Evolutionary conservation across 2,797 vertebrate genomes (phyloP).

Genomic region (Paratrypauchen microcephalus): DNA sequence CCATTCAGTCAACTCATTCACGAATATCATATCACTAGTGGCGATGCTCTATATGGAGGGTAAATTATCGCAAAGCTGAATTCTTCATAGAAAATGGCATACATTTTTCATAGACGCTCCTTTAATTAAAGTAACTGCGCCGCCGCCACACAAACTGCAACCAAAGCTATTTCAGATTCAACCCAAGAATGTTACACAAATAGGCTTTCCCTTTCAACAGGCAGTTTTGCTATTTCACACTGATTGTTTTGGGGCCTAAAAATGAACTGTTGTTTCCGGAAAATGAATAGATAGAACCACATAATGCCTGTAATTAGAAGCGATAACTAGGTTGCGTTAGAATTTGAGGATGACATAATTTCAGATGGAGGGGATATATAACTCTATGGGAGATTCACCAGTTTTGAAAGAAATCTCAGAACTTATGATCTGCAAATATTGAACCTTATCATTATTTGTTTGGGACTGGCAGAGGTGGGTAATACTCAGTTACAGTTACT

Average conservation of each 20-base stretch:
- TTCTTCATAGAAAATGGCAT: background rate
- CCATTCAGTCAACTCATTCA: too few species aligned
- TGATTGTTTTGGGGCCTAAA: constrained; percentile 3
- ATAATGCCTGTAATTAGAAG: constrained; percentile 31
- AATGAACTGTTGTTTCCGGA: constrained; percentile 9
- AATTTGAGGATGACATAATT: too few species aligned
- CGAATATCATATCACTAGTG: too few species aligned
- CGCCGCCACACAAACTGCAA: constrained; percentile 46
- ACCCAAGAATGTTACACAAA: constrained; percentile 44
- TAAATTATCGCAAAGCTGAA: background rate
- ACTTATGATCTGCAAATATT: too few species aligned
- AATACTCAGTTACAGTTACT: too few species aligned
- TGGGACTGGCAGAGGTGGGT: too few species aligned
- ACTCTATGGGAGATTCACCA: too few species aligned
- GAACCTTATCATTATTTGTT: too few species aligned
- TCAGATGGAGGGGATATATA: too few species aligned
- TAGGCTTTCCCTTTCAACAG: constrained; percentile 23
- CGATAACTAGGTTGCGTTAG: background rate
- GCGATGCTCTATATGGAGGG: background rate
- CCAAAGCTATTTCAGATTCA: constrained; percentile 45
- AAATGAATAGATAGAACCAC: background rate
- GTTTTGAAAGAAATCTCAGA: too few species aligned
- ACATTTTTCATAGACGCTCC: too few species aligned
- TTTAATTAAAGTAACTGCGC: background rate
- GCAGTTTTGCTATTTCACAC: constrained; percentile 16